Evolutionary conservation across 2,888 invertebrate species (phyloP).

Genomic region (Megalurothrips usitatus): DNA sequence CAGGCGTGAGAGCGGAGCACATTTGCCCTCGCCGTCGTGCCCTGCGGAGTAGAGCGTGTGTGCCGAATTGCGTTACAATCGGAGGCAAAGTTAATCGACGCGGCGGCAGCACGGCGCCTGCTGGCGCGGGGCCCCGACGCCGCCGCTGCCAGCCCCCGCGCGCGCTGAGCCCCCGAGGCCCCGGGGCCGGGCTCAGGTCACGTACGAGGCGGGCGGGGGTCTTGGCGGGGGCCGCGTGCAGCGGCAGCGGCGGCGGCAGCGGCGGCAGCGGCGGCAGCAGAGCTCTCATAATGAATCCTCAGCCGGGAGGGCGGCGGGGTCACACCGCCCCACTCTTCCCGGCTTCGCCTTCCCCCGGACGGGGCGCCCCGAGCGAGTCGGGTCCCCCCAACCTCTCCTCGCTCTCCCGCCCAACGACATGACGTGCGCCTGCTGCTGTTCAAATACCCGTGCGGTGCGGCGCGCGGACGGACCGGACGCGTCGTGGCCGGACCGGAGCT

Average conservation of each 20-base stretch:
- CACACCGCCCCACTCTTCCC: no score
- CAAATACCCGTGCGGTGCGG: no score
- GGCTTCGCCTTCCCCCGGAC: no score
- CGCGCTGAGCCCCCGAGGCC: no score
- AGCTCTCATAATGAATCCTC: conserved; percentile 14
- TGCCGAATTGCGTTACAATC: conserved; percentile 18
- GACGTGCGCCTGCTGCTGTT: no score
- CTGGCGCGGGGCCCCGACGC: neutral
- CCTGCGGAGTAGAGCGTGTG: neutral
- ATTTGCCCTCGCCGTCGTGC: neutral
- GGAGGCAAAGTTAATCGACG: conserved; percentile 24
- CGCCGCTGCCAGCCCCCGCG: neutral
- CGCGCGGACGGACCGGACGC: no score
- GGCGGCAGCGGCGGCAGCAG: neutral
- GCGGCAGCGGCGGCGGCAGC: neutral
- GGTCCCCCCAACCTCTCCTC: no score
- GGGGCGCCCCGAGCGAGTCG: no score
- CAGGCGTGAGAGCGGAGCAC: neutral
- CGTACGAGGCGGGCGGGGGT: neutral
- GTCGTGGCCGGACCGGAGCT: no score
- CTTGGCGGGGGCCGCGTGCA: neutral
- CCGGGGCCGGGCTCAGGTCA: neutral
- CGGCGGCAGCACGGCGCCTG: neutral
- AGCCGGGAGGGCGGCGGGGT: neutral
- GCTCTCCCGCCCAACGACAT: no score